These are phyloP conservation scores for Hydrotaea diabolus DNA, from an alignment of 2,888 invertebrate genomes.

Conservation along the genomic window DNA sequence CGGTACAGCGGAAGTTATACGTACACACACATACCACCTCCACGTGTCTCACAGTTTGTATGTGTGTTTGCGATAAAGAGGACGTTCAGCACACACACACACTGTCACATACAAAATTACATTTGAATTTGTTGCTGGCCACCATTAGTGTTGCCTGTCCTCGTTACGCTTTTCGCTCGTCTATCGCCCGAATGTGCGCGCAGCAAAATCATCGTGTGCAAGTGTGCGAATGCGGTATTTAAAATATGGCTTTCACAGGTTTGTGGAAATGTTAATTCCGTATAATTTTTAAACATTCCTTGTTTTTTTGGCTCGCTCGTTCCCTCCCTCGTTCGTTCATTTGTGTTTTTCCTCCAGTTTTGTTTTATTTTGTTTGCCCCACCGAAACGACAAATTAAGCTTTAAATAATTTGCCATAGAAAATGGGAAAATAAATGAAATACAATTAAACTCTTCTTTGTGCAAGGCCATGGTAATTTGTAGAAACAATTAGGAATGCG, in stretches of 20 bases:
- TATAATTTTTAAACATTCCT: slow-evolving; percentile 31
- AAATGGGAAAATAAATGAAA: background rate
- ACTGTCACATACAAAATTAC: background rate
- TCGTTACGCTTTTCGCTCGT: background rate
- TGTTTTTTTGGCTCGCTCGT: background rate
- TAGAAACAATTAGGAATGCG: background rate
- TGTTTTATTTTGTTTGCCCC: background rate
- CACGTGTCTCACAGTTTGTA: background rate
- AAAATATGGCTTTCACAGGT: slow-evolving; percentile 31
- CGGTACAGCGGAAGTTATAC: slow-evolving; percentile 10
- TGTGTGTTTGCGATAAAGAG: background rate
- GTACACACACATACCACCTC: background rate
- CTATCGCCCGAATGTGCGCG: background rate
- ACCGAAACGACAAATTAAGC: background rate
- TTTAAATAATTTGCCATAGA: slow-evolving; percentile 32
- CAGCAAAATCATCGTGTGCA: background rate
- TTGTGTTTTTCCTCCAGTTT: too few relatives aligned
- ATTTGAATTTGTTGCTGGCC: background rate
- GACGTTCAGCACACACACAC: background rate
- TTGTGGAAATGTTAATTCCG: slow-evolving; percentile 38
- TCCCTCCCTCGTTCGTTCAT: too few relatives aligned
- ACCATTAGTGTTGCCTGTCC: background rate
- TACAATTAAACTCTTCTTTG: slow-evolving; percentile 11
- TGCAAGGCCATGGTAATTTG: slow-evolving; percentile 24
- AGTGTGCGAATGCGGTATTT: slow-evolving; percentile 30